These are phyloP conservation scores for Zeuzera pyrina DNA, from an alignment of 2,888 invertebrate genomes.

Conservation along the genomic window DNA sequence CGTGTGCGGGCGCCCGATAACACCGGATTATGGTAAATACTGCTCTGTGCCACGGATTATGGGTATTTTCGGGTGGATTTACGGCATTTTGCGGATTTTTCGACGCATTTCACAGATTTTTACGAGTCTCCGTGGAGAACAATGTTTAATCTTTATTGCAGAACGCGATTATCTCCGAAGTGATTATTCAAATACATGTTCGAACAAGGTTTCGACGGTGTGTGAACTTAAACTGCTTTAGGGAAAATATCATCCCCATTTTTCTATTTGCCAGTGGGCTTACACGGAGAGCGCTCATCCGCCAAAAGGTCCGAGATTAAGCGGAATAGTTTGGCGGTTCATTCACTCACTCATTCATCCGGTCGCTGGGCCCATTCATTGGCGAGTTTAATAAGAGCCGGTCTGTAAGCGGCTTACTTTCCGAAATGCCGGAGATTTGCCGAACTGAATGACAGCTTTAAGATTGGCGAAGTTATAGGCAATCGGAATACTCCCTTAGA, in stretches of 20 bases:
- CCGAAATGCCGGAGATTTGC: constrained; percentile 37
- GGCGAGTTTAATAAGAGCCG: constrained; percentile 35
- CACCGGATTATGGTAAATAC: constrained; percentile 48
- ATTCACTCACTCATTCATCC: constrained; percentile 23
- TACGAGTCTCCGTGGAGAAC: constrained; percentile 14
- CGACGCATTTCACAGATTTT: constrained; percentile 22
- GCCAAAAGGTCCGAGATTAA: constrained; percentile 20
- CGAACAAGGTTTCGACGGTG: no score
- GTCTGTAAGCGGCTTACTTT: constrained; percentile 46
- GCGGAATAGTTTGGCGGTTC: constrained; percentile 26
- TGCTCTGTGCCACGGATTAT: constrained; percentile 34
- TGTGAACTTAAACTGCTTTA: no score
- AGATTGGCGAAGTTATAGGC: constrained; percentile 1
- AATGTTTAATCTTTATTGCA: constrained; percentile 18
- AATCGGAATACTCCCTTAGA: constrained; percentile 27
- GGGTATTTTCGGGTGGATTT: constrained; percentile 36
- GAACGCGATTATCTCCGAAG: constrained; percentile 12
- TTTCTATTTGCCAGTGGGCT: constrained; percentile 31
- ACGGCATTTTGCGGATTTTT: constrained; percentile 39
- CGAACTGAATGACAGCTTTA: constrained; percentile 4
- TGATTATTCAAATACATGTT: background rate
- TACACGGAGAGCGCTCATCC: constrained; percentile 18
- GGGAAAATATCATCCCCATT: no score
- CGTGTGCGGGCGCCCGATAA: constrained; percentile 39
- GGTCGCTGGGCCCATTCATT: constrained; percentile 30